Evolutionary conservation across 92 coral and sea anemone genomes (phyloP), one percentile per base, ranked within the genome.

Genomic region (Desmophyllum pertusum): DNA sequence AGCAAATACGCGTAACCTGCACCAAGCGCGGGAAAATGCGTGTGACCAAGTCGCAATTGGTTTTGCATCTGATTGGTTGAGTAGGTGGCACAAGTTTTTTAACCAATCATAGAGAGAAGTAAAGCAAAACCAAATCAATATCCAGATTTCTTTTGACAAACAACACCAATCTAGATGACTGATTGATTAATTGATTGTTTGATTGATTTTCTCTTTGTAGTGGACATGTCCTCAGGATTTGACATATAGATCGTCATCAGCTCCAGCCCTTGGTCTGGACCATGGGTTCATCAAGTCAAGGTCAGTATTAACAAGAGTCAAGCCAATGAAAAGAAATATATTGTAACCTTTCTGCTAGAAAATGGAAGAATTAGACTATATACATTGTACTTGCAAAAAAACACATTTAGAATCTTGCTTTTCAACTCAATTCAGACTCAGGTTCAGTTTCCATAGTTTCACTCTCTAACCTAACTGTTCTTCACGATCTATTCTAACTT

Each of bases 211-310:
- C 46, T 33, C 6, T 50, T 80, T 1, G 35, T 63, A 73, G 79
- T 82, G 79, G 86, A 55, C 43, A 6, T 70, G 71, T 42, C 70
- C 70, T n/a, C 78, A 82, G 57, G 79, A 70, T 40, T 13, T 70
- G 55, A 73, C 78, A 6, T 71, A 82, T 70, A 82, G 94, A 48
- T 91, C 94, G 5, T 63, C 90, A 2, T 91, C 94, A 21, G 94
- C 94, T 45, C 94, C 94, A 23, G 72, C 72, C 15, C 77, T 78
- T n/a, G 83, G 88, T 23, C 71, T 90, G 59, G 94, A 88, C 36
- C 80, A 85, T 65, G 89, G 92, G 13, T 35, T 59, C n/a, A 19
- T 91, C 68, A 91, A 76, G 62, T 78, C 89, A 81, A 91, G 94
- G 94, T 91, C 31, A 38, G 81, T 65, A 23, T 55, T 25, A 11